Conservation (phyloP, 2,797 vertebrate genomes). For the Coendou prehensilis region DNA sequence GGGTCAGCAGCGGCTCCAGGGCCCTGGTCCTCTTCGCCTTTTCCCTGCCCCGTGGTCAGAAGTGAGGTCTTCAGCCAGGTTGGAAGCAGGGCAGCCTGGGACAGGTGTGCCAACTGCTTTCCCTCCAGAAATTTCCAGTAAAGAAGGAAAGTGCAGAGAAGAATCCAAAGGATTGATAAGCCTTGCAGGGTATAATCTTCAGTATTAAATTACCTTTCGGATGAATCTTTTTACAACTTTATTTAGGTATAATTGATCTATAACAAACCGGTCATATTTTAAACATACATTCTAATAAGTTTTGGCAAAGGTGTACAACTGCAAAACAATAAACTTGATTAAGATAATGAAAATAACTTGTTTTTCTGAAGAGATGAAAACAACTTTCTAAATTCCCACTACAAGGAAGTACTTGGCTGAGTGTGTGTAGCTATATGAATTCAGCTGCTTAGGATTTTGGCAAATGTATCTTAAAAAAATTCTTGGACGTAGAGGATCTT, state of each 20-base stretch:
- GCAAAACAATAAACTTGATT: background rate
- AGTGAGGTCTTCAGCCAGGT: background rate
- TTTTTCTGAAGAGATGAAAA: conserved; percentile 23
- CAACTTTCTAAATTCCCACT: background rate
- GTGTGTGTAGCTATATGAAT: background rate
- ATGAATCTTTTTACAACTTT: background rate
- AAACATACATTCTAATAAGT: background rate
- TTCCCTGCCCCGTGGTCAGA: too few relatives aligned
- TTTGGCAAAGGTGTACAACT: background rate
- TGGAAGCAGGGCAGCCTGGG: background rate
- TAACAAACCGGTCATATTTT: background rate
- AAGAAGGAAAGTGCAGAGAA: background rate
- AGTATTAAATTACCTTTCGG: background rate
- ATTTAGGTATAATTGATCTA: background rate
- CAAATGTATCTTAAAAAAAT: background rate
- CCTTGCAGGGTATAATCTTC: background rate
- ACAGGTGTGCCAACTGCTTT: background rate
- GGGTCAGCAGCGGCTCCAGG: background rate
- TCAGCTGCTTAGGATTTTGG: conserved; percentile 54
- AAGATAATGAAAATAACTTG: background rate
- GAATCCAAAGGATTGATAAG: background rate
- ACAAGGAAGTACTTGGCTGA: background rate
- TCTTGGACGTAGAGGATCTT: conserved; percentile 37
- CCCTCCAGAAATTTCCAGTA: background rate
- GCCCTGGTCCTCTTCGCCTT: background rate